phyloP scores from a whole-genome alignment of 2,888 invertebrate genomes.

The Philonicus albiceps region DNA sequence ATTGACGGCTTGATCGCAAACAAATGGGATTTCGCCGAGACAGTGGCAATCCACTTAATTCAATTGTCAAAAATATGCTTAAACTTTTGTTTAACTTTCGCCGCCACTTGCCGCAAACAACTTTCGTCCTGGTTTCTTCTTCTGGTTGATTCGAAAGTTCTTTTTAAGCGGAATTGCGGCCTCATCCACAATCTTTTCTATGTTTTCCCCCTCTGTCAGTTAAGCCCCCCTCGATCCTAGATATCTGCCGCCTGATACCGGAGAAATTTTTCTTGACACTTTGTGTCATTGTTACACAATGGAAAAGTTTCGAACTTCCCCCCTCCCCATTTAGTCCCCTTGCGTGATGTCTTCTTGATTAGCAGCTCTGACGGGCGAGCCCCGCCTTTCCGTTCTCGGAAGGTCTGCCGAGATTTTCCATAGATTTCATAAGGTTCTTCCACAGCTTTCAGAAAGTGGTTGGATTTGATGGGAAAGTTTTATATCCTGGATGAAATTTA shows the following conservation, averaged over 20 bases:
- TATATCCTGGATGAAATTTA: neutral
- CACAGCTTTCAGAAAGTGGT: neutral
- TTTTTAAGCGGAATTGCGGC: neutral
- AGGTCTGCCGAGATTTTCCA: neutral
- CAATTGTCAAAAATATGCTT: neutral
- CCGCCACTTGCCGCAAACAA: neutral
- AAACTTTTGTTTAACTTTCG: neutral
- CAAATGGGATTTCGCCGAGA: neutral
- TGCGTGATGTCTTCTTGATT: neutral
- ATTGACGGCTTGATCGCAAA: neutral
- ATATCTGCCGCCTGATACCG: neutral
- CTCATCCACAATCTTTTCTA: neutral
- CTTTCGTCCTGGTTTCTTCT: neutral
- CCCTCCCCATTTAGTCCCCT: neutral
- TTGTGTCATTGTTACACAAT: neutral
- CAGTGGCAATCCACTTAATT: neutral
- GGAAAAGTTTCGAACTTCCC: neutral
- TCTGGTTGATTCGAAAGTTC: neutral
- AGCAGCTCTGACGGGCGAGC: neutral
- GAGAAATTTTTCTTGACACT: neutral
- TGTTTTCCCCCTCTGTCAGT: neutral
- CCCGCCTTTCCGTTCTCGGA: neutral
- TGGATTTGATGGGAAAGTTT: neutral
- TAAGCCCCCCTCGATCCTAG: neutral
- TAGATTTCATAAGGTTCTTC: neutral